phyloP scores from a whole-genome alignment of 2,888 invertebrate genomes.

The Seira musarum region DNA sequence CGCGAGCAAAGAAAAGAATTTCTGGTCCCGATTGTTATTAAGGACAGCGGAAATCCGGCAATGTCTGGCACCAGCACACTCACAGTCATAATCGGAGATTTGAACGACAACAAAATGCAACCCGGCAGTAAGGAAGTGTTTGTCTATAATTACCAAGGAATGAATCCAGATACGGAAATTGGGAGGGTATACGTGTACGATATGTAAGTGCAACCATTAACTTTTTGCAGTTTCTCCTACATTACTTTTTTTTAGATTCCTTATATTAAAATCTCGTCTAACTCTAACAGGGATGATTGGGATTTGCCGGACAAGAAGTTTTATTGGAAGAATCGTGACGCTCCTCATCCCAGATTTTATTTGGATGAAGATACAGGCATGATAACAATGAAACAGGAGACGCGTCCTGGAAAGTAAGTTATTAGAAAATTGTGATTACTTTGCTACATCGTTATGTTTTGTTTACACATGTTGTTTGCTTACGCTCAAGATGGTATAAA shows the following conservation, averaged over 20 bases:
- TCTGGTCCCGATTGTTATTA: constrained; percentile 96
- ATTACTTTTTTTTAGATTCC: not conserved
- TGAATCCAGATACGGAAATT: constrained; percentile 91
- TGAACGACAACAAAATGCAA: constrained; percentile 95
- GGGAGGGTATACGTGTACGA: constrained; percentile 98
- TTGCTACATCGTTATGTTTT: not conserved
- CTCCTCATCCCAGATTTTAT: constrained; percentile 90
- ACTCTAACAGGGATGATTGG: constrained; percentile 99
- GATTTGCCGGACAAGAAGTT: constrained; percentile 98
- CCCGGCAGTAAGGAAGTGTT: constrained; percentile 97
- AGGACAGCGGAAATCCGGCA: constrained; percentile 96
- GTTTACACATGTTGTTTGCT: not conserved
- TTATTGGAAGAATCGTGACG: constrained; percentile 91
- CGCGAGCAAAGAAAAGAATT: constrained; percentile 97
- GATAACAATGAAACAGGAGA: constrained; percentile 95
- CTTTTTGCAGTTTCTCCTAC: constrained; percentile 85
- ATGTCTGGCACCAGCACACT: constrained; percentile 97
- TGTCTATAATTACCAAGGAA: constrained; percentile 95
- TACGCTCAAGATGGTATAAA: too few relatives aligned
- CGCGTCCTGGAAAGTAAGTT: constrained; percentile 82
- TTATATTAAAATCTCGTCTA: constrained; percentile 71
- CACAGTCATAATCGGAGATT: constrained; percentile 97
- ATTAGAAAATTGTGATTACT: not conserved
- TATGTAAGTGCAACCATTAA: constrained; percentile 98
- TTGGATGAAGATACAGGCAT: constrained; percentile 93